These are phyloP conservation scores for Agraylea sexmaculata DNA, from an alignment of 1,140 invertebrate genomes.

Conservation along the genomic window DNA sequence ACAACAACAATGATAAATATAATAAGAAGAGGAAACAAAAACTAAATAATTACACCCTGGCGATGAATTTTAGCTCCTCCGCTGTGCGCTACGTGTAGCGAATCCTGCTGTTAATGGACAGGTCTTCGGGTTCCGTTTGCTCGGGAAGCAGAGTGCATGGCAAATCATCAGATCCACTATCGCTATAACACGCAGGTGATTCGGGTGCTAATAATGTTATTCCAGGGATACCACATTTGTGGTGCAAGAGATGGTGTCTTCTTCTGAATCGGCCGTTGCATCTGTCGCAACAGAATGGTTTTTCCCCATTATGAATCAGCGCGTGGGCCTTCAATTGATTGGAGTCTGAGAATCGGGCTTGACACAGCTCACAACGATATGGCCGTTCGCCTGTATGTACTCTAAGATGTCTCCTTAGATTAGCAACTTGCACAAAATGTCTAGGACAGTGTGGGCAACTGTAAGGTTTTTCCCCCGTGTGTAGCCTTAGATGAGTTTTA, in stretches of 20 bases:
- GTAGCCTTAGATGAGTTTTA: slow-evolving; percentile 85
- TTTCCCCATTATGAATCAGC: slow-evolving; percentile 80
- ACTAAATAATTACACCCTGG: not conserved
- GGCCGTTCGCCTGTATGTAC: slow-evolving; percentile 94
- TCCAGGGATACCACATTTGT: slow-evolving; percentile 57
- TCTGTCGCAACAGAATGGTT: slow-evolving; percentile 68
- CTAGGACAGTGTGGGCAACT: slow-evolving; percentile 83
- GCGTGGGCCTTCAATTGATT: slow-evolving; percentile 89
- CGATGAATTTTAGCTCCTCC: slow-evolving; percentile 28
- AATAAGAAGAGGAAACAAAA: slow-evolving; percentile 1
- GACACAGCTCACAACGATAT: slow-evolving; percentile 82
- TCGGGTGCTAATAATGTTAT: slow-evolving; percentile 32
- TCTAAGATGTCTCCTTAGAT: slow-evolving; percentile 81
- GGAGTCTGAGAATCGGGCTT: slow-evolving; percentile 82
- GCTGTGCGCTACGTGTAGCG: slow-evolving; percentile 24
- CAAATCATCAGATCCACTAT: slow-evolving; percentile 24
- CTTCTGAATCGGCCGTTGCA: slow-evolving; percentile 68
- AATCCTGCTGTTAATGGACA: slow-evolving; percentile 38
- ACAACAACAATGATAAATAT: not conserved
- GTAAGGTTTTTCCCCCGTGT: slow-evolving; percentile 90
- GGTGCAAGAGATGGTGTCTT: slow-evolving; percentile 72
- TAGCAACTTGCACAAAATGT: slow-evolving; percentile 89
- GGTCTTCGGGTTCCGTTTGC: slow-evolving; percentile 81
- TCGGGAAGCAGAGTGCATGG: slow-evolving; percentile 48
- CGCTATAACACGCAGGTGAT: slow-evolving; percentile 27